Evolutionary conservation across 35 echinoderm and acorn worm species (phyloP), one percentile per base, ranked within the genome.

Genomic region (Ophioderma brevispina): DNA sequence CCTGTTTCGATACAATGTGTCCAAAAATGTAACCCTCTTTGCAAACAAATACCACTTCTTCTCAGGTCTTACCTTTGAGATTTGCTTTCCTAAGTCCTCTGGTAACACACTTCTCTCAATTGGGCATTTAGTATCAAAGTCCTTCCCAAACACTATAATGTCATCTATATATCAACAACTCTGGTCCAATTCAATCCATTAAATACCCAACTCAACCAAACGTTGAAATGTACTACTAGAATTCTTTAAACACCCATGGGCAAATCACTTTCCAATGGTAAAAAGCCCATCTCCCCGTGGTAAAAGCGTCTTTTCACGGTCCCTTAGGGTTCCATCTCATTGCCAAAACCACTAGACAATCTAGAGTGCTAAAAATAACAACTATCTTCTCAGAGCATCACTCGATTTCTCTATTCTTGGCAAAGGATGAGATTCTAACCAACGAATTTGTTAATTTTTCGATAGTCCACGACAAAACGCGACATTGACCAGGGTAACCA

Each of bases 41-140:
- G 33, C 79, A 40, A 31, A 92, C 84, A 33, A 96, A 92, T 34
- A 39, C n/a, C n/a, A 34, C 81, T 81, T 92, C 40, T 96, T 96
- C 13, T 80, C 83, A n/a, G 89, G 36, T 81, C 46, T 0, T 92
- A 35, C 84, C n/a, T n/a, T 87, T 96, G 0, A 96, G 77, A 82
- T n/a, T n/a, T 25, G 80, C 42, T 0, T 33, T 18, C 1, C n/a
- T n/a, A 75, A 40, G 0, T 92, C n/a, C 75, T 33, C 80, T 59
- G 17, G 28, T 40, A 3, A 92, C 50, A 41, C 92, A n/a, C 94
- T 28, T 56, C 35, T 35, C 75, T 14, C 92, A 75, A 85, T 87
- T 86, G 15, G 80, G 19, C 33, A 92, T 36, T 92, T 70, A 33
- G 89, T 79, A 0, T 91, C 64, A 79, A 92, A 95, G 35, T 15